These are phyloP conservation scores for Xanthia icteritia DNA, from an alignment of 2,888 invertebrate genomes.

Conservation along the genomic window DNA sequence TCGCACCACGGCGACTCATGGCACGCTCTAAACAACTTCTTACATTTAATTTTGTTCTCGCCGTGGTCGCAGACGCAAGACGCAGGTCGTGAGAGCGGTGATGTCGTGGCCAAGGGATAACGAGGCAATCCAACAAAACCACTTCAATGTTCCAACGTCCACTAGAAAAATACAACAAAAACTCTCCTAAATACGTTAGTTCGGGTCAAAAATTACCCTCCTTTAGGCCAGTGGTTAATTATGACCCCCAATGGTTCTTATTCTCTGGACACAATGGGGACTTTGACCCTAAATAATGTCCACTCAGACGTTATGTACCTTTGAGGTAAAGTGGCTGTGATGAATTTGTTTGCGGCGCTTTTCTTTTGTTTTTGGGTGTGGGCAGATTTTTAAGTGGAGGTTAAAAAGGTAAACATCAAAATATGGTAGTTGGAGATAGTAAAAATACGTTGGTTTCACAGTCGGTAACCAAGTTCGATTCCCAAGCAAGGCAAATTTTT, in stretches of 20 bases:
- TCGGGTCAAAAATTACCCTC: slow-evolving; percentile 46
- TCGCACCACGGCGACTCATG: too few relatives aligned
- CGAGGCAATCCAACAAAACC: background rate
- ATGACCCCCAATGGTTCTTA: slow-evolving; percentile 37
- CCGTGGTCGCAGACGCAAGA: too few relatives aligned
- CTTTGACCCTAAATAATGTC: slow-evolving; percentile 48
- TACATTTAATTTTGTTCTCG: too few relatives aligned
- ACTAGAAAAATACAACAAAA: background rate
- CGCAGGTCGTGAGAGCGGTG: too few relatives aligned
- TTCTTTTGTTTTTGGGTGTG: slow-evolving; percentile 5
- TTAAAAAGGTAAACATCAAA: background rate
- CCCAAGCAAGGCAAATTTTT: background rate
- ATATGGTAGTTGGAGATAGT: background rate
- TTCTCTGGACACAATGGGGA: slow-evolving; percentile 37
- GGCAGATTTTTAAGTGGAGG: background rate
- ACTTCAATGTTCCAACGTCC: background rate
- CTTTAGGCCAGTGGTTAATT: slow-evolving; percentile 55
- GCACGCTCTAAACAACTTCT: too few relatives aligned
- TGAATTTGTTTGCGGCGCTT: background rate
- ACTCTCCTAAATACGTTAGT: slow-evolving; percentile 43
- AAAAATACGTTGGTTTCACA: background rate
- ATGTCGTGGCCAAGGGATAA: too few relatives aligned
- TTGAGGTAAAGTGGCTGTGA: slow-evolving; percentile 20
- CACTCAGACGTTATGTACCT: slow-evolving; percentile 28
- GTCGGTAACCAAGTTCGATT: background rate